Base-by-base conservation (phyloP, 2,888 invertebrate species). In the Blastobasis adustella region DNA sequence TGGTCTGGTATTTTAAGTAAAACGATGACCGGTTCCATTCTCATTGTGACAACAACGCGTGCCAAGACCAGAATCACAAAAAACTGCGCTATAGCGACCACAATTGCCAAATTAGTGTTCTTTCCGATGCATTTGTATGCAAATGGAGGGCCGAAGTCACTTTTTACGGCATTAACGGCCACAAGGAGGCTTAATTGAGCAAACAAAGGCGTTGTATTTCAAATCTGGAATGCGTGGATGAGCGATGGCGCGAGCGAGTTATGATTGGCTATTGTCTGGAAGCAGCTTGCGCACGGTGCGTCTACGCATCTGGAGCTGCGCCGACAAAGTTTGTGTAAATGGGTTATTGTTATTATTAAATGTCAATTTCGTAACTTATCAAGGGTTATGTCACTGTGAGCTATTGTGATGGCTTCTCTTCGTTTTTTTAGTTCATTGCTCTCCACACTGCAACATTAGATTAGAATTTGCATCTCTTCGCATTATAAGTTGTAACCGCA, bases 231-330 rank as follows among this genome's bases (percentile, higher is more conserved):
- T 66, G 71, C 69, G 69, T 64, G 69, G 63, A 74, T 76, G 76
- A 78, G 59, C 67, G 72, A 76, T 77, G 65, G 59, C 66, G 70
- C 71, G 66, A 61, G 63, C 62, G 62, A 56, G 63, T 62, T 66
- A 63, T 83, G 84, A 85, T 85, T 85, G 79, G 75, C 69, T 62
- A 84, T 85, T 85, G 85, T 85, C 56, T 59, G 64, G 40, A 46
- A 61, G 71, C 80, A 82, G 76, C 82, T 79, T 79, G 75, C 60
- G 44, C 52, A 58, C 62, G 47, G 51, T 45, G 45, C 46, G 37
- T 5, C 9, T 9, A 10, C 46, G 67, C 78, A 77, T 76, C 71
- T 73, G 71, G 62, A 44, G 51, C 46, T 47, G 49, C 51, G 50
- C 23, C 23, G 23, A 23, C 23, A 23, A 23, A 23, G 23, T 23